Percentiles rank a stretch among this genome's conserved stretches.
These are phyloP conservation scores for Athrips mouffetella DNA, from an alignment of 2,888 invertebrate genomes.

Conservation along the genomic window DNA sequence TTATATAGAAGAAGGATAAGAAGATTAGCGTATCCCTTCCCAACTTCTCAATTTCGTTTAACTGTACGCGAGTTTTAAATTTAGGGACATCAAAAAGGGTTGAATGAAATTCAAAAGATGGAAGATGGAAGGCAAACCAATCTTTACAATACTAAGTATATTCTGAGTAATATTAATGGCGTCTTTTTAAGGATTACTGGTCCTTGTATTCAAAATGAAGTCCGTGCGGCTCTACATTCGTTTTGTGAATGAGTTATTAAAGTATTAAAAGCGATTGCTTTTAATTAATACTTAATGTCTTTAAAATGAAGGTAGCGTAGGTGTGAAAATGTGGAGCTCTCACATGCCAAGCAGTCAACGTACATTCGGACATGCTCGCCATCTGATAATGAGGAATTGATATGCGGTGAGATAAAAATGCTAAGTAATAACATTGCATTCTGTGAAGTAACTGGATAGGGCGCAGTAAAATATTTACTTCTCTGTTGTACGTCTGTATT, in stretches of 20 bases:
- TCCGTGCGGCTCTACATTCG: too few species aligned
- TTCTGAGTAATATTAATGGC: too few species aligned
- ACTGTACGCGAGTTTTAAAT: too few species aligned
- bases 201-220: too few species aligned
- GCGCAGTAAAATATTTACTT: conserved; percentile 9
- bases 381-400: conserved; percentile 11
- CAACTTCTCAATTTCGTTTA: too few species aligned
- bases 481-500: not conserved
- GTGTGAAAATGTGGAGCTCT: not conserved
- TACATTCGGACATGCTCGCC: not conserved
- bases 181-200: too few species aligned
- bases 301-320: conserved; percentile 1
- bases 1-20: not conserved
- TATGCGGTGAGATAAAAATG: conserved; percentile 10
- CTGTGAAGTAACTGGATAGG: not conserved
- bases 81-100: too few species aligned
- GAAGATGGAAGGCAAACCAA: too few species aligned
- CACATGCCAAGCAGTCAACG: not conserved
- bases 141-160: too few species aligned
- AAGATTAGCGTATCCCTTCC: conserved; percentile 1
- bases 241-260: too few species aligned
- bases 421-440: conserved; percentile 1
- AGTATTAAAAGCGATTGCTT: not conserved
- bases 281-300: not conserved
- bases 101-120: not conserved